phyloP scores from a whole-genome alignment of 2,888 invertebrate genomes.

The Orthosia cruda region DNA sequence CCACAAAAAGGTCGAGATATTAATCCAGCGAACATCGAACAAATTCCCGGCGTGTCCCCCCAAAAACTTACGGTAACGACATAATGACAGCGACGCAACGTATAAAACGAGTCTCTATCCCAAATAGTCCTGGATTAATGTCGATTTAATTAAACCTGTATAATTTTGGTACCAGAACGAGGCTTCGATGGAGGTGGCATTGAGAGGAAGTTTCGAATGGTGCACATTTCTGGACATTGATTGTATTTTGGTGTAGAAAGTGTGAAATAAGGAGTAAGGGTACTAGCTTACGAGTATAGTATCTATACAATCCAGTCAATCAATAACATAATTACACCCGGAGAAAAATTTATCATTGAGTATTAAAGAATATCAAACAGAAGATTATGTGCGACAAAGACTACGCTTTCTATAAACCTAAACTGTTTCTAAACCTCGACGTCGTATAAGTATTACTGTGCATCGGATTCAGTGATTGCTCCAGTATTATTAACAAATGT shows the following conservation, averaged over 20 bases:
- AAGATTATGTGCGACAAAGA: too few species aligned
- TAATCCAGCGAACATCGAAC: constrained; percentile 80
- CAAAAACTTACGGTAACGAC: constrained; percentile 86
- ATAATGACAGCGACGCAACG: constrained; percentile 87
- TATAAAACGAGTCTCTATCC: constrained; percentile 84
- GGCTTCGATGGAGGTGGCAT: constrained; percentile 67
- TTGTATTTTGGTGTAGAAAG: background rate
- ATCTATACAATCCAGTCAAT: too few species aligned
- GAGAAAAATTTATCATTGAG: too few species aligned
- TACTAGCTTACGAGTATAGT: too few species aligned
- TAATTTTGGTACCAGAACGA: constrained; percentile 84
- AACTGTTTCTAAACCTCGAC: too few species aligned
- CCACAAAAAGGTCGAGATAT: constrained; percentile 71
- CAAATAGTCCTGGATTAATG: constrained; percentile 88
- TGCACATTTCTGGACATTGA: constrained; percentile 2
- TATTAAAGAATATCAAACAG: too few species aligned
- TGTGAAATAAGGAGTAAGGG: background rate
- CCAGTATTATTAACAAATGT: too few species aligned
- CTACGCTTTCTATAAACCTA: too few species aligned
- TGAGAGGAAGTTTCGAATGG: background rate
- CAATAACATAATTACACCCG: too few species aligned
- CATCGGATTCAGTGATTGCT: too few species aligned
- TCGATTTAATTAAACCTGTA: constrained; percentile 91
- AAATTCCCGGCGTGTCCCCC: constrained; percentile 80
- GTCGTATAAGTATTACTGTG: too few species aligned